Percentiles rank a stretch among this genome's conserved stretches.
Evolutionary conservation across 2,888 invertebrate genomes (phyloP).

Genomic region (Opisthograptis luteolata): DNA sequence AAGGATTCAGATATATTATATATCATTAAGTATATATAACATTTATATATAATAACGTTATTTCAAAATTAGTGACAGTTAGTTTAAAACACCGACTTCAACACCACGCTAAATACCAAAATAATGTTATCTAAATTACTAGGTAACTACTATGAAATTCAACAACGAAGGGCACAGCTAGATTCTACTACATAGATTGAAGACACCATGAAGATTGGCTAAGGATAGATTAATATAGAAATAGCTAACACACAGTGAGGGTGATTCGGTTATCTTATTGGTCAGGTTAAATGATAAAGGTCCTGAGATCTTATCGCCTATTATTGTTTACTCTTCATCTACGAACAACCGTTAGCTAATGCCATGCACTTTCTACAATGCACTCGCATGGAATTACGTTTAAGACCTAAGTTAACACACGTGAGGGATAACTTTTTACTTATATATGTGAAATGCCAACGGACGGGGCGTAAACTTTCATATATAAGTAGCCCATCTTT

Average conservation of each 20-base stretch:
- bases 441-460: constrained; percentile 55
- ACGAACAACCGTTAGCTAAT: constrained; percentile 80
- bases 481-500: constrained; percentile 61
- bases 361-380: constrained; percentile 79
- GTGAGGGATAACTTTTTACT: constrained; percentile 66
- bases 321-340: constrained; percentile 78
- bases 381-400: too few species aligned
- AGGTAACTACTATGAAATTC: constrained; percentile 75
- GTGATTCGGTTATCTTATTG: constrained; percentile 50
- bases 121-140: constrained; percentile 70
- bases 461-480: constrained; percentile 58
- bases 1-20: constrained; percentile 8
- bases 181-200: constrained; percentile 57
- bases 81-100: constrained; percentile 53
- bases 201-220: constrained; percentile 59
- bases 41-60: constrained; percentile 41
- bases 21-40: constrained; percentile 3
- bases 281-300: constrained; percentile 37
- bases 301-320: constrained; percentile 58
- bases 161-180: constrained; percentile 81
- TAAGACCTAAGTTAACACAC: constrained; percentile 78
- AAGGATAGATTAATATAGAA: constrained; percentile 53
- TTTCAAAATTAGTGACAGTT: constrained; percentile 79
- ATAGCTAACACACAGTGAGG: constrained; percentile 55
- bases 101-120: constrained; percentile 75